Conservation (phyloP, 2,113 vertebrate genomes). For the Fregetta grallaria region DNA sequence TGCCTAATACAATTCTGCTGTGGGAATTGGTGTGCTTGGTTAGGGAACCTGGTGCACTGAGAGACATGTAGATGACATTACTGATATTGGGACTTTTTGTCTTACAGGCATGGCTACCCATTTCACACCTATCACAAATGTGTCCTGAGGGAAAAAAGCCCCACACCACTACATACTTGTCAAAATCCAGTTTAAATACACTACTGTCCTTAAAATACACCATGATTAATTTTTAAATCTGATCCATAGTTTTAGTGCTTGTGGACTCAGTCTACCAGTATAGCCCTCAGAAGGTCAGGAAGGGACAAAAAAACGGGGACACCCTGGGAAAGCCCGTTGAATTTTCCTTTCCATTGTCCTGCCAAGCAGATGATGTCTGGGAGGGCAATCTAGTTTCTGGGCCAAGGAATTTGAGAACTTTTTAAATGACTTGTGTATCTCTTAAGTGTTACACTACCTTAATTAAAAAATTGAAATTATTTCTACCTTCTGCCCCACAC, state of each 20-base stretch:
- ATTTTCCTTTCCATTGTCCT: not conserved
- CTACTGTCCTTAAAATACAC: not conserved
- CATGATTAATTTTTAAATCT: not conserved
- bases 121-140: not conserved
- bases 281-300: not conserved
- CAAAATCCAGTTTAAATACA: not conserved
- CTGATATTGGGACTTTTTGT: not conserved
- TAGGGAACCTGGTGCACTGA: no score
- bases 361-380: not conserved
- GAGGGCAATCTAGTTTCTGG: not conserved
- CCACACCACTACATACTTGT: no score
- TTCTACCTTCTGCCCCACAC: not conserved
- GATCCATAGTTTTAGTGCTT: not conserved
- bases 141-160: not conserved
- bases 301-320: not conserved
- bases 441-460: not conserved
- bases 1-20: not conserved
- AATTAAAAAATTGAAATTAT: not conserved
- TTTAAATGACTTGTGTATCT: not conserved
- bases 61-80: no score
- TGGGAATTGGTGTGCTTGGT: not conserved
- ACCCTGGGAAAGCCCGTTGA: not conserved
- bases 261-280: not conserved
- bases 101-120: not conserved
- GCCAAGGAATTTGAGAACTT: not conserved